Percentiles rank a stretch among this genome's conserved stretches.
Evolutionary conservation across 2,797 vertebrate genomes (phyloP).

Genomic region (Pampus argenteus): DNA sequence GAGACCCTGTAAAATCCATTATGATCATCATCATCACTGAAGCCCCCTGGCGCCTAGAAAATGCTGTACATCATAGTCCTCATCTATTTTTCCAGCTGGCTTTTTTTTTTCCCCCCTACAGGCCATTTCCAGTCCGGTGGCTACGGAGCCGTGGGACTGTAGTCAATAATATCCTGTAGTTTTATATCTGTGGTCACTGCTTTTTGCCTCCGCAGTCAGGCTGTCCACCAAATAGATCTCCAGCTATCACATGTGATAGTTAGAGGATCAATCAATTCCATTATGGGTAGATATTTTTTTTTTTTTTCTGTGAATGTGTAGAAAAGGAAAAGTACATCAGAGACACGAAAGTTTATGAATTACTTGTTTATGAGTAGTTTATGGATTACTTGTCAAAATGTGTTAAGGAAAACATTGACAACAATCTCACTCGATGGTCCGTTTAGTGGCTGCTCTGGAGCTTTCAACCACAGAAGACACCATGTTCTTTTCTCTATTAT

Average conservation of each 20-base stretch:
- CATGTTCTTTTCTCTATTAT: neutral
- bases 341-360: neutral
- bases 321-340: conserved; percentile 5
- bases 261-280: conserved; percentile 42
- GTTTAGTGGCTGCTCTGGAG: neutral
- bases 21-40: conserved; percentile 56
- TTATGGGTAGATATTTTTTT: conserved; percentile 47
- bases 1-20: conserved; percentile 61
- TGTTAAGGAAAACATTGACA: neutral
- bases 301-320: neutral
- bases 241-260: conserved; percentile 10
- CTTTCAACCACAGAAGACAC: neutral
- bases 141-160: conserved; percentile 60
- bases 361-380: neutral
- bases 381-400: neutral
- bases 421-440: neutral
- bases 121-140: conserved; percentile 48
- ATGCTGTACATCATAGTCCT: conserved; percentile 54
- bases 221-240: conserved; percentile 27
- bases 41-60: conserved; percentile 41
- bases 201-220: conserved; percentile 59
- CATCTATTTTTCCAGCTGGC: conserved; percentile 71
- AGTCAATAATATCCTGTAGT: conserved; percentile 67
- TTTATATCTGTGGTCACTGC: conserved; percentile 62
- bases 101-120: conserved; percentile 35